These are phyloP conservation scores for Anguilla obscura DNA, from an alignment of 2,797 vertebrate genomes.

Conservation along the genomic window DNA sequence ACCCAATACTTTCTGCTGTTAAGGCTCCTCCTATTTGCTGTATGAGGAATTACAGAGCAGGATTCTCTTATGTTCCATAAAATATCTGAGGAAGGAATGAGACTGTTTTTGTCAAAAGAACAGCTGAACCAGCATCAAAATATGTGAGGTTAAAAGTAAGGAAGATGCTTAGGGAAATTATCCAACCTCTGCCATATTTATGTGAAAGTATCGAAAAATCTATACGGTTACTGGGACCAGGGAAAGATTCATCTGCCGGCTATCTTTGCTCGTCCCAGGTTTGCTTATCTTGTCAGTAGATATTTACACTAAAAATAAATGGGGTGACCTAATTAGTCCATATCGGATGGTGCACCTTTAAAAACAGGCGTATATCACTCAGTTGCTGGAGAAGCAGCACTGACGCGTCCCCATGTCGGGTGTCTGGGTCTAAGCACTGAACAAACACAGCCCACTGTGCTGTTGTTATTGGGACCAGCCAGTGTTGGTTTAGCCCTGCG, in stretches of 20 bases:
- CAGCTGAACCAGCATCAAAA: conserved; percentile 29
- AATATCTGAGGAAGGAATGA: background rate
- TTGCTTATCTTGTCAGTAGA: conserved; percentile 56
- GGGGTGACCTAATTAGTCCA: conserved; percentile 54
- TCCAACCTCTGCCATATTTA: conserved; percentile 43
- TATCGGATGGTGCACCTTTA: conserved; percentile 55
- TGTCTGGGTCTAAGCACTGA: conserved; percentile 50
- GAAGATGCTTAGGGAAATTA: conserved; percentile 34
- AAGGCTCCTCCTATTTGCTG: background rate
- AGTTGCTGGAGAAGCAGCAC: conserved; percentile 47
- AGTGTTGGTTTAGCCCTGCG: conserved; percentile 40
- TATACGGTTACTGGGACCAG: conserved; percentile 40
- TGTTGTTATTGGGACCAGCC: conserved; percentile 41
- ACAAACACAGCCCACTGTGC: conserved; percentile 51
- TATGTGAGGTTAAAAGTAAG: conserved; percentile 40
- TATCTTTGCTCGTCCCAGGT: conserved; percentile 43
- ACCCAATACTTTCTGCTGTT: background rate
- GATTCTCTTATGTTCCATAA: background rate
- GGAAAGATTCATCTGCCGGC: conserved; percentile 46
- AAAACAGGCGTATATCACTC: conserved; percentile 60
- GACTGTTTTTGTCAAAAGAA: conserved; percentile 35
- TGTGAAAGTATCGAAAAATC: conserved; percentile 26
- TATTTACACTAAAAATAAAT: conserved; percentile 59
- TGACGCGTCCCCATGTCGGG: conserved; percentile 31
- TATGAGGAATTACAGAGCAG: conserved; percentile 1